Conservation (phyloP, 2,113 vertebrate species). For the Coryphaenoides rupestris region DNA sequence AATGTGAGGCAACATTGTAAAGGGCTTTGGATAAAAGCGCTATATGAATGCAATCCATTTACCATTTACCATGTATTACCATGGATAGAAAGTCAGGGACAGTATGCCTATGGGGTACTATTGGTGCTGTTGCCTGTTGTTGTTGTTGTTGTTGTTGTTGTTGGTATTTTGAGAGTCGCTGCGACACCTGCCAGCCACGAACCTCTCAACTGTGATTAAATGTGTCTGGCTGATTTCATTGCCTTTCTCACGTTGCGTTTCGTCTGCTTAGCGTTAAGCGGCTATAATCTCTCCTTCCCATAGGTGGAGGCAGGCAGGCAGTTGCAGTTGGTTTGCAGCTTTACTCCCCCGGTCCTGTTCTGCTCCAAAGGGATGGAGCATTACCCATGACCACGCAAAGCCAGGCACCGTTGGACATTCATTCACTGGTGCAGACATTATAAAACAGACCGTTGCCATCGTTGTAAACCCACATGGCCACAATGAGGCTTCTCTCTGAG, state of each 20-base stretch:
- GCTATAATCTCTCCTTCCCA: constrained; percentile 64
- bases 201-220: constrained; percentile 44
- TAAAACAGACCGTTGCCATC: constrained; percentile 23
- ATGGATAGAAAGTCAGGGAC: too few species aligned
- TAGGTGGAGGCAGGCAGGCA: constrained; percentile 59
- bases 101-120: too few species aligned
- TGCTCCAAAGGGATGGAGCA: constrained; percentile 26
- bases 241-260: constrained; percentile 50
- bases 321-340: constrained; percentile 54
- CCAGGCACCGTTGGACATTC: constrained; percentile 32
- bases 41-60: too few species aligned
- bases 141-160: background rate
- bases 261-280: constrained; percentile 58
- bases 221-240: constrained; percentile 46
- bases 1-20: too few species aligned
- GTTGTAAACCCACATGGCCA: background rate
- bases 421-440: constrained; percentile 48
- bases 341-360: constrained; percentile 45
- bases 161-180: background rate
- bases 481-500: constrained; percentile 12
- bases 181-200: constrained; percentile 27
- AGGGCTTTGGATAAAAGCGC: too few species aligned
- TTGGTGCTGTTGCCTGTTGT: too few species aligned
- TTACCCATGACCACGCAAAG: constrained; percentile 32
- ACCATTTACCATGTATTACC: too few species aligned